Conservation (phyloP, 1,140 invertebrate species). For the Neuroterus valhalla region DNA sequence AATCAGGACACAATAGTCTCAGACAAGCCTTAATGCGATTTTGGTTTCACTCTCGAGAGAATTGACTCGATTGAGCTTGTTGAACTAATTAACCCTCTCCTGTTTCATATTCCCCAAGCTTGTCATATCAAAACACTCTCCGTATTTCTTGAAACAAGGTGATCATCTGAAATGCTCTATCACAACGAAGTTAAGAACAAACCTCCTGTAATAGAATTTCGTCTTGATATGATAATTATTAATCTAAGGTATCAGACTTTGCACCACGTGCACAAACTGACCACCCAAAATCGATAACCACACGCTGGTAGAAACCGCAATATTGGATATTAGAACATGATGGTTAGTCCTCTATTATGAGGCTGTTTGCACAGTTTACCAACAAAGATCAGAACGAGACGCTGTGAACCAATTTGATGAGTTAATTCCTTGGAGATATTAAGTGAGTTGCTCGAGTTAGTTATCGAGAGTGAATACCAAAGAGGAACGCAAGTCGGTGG, state of each 20-base stretch:
- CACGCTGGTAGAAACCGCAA: too few relatives aligned
- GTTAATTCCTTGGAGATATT: conserved; percentile 14
- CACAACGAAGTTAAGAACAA: not conserved
- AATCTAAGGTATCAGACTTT: not conserved
- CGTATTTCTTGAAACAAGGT: too few relatives aligned
- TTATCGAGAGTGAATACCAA: conserved; percentile 6
- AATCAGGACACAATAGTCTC: conserved; percentile 23
- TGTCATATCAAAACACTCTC: conserved; percentile 7
- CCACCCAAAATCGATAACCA: too few relatives aligned
- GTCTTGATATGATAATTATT: not conserved
- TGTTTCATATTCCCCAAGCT: not conserved
- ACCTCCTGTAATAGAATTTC: not conserved
- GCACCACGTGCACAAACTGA: too few relatives aligned
- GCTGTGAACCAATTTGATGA: not conserved
- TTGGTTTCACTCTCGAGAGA: conserved; percentile 19
- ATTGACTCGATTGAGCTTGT: conserved; percentile 25
- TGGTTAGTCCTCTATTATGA: not conserved
- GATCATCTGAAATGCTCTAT: not conserved
- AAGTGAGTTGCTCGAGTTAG: not conserved
- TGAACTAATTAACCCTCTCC: conserved; percentile 13
- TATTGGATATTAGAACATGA: too few relatives aligned
- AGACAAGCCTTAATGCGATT: conserved; percentile 24
- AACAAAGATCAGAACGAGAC: not conserved
- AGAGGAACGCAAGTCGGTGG: not conserved
- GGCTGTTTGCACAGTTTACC: not conserved